Base-by-base conservation (phyloP, 2,797 vertebrate species). In the Hafferia zeledoni region DNA sequence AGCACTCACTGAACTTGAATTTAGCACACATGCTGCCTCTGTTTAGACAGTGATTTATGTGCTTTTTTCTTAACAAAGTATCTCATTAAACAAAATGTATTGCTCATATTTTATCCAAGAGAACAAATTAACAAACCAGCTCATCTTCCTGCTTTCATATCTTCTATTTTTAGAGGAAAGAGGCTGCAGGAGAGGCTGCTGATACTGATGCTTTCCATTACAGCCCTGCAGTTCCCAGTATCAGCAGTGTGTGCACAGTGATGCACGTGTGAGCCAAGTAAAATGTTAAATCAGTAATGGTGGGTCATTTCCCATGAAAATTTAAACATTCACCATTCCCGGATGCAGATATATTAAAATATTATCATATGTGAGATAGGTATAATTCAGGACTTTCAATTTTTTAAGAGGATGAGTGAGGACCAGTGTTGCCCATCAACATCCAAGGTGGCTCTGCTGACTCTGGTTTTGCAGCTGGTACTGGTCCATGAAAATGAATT, bases 11-110 rank as follows among this genome's bases (percentile, higher is more conserved):
- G 75, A 86, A 76, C 35, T 43, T 84, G 89, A 94, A 69, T 94
- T 94, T n/a, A 90, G 87, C 87, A 61, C 61, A 49, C 47, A 60
- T 0, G 9, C n/a, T 49, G 83, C 93, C 37, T 77, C 77, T 92
- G 43, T 72, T 96, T 85, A 89, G 46, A 68, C 44, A n/a, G 25
- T 89, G 53, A 94, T 96, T 96, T 94, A 92, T 79, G 60, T 74
- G 67, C 84, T 74, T 93, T 95, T 93, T 92, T 70, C 93, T 95
- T 90, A 93, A 90, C 90, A 56, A 96, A 94, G 41, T 81, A 94
- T 43, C 80, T 94, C 89, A 74, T 95, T 96, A 94, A 93, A 93
- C 83, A 70, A 63, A 91, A 90, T 2, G 10, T 35, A 88, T 31
- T 30, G 72, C 87, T 93, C 50, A 13, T 79, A 80, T 74, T 88